Evolutionary conservation across 2,113 vertebrate species (phyloP), one percentile per base, ranked within the genome.

Genomic region (Bubalus kerabau): DNA sequence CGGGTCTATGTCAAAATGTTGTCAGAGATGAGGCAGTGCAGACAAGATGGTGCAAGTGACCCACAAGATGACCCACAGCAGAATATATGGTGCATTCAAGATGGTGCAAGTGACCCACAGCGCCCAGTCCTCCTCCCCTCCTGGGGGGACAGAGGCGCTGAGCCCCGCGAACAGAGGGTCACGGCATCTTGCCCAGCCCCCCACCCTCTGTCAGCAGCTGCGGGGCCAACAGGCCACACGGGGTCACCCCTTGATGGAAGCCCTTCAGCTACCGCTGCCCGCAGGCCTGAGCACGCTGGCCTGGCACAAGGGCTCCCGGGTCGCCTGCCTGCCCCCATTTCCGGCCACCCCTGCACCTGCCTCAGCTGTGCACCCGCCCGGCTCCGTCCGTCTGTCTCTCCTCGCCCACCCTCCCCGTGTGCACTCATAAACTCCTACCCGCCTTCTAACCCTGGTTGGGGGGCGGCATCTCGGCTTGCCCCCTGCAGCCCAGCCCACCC

Each of bases 111-210:
- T 28, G 81, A 19, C 67, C 6, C 48, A 2, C 17, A 8, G 3
- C 1, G 11, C 12, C 21, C 26, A 0, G 13, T 4, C 26, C 17
- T 32, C 54, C 50, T 40, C 19, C 48, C 9, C 21, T 48, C 59
- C 11, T 10, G 10, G 19, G 99, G 99, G 96, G 78, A 92, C 50
- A n/a, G 28, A 43, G 30, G 16, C 7, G 7, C 54, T 15, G 43
- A 48, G 62, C 7, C 40, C 50, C 50, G 17, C 21, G 10, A 3
- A 4, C 62, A 59, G 52, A 48, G 28, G 26, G 57, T 9, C 48
- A 13, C 4, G 0, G 30, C n/a, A 1, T 80, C 71, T 48, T 32
- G 9, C n/a, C 13, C 80, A 2, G 17, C 11, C 56, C 23, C 43
- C 50, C 21, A 46, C 8, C 36, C 81, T 9, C 46, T 43, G 56